Percentiles rank a stretch among this genome's conserved stretches.
Conservation (phyloP, 2,888 invertebrate genomes). For the Apodemia mormo region DNA sequence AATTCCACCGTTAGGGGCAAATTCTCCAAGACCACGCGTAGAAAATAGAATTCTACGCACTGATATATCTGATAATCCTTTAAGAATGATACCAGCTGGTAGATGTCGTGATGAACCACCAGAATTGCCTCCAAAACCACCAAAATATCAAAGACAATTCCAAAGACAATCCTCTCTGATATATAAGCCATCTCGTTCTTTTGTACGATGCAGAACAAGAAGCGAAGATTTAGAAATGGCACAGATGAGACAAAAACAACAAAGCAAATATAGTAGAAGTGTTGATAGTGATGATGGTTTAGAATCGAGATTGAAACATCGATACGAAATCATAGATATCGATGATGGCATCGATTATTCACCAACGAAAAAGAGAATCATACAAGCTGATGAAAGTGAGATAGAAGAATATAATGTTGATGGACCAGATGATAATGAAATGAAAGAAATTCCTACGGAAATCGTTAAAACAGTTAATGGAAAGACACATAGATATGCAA, state of each 20-base stretch:
- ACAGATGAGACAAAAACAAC: conserved; percentile 57
- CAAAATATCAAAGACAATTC: conserved; percentile 64
- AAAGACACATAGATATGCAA: conserved; percentile 80
- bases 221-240: conserved; percentile 78
- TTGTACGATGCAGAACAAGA: conserved; percentile 58
- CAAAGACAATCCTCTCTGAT: conserved; percentile 72
- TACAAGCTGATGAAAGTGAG: conserved; percentile 69
- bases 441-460: conserved; percentile 81
- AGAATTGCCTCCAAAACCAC: conserved; percentile 70
- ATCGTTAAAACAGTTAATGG: conserved; percentile 85
- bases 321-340: conserved; percentile 81
- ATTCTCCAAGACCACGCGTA: conserved; percentile 67
- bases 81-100: conserved; percentile 61
- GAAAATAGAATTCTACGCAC: conserved; percentile 66
- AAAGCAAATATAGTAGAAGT: conserved; percentile 54
- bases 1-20: conserved; percentile 73
- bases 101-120: conserved; percentile 65
- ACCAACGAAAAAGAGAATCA: conserved; percentile 73
- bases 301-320: conserved; percentile 63
- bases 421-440: conserved; percentile 72
- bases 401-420: conserved; percentile 81
- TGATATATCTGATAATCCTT: conserved; percentile 74
- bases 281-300: conserved; percentile 61
- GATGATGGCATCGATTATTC: conserved; percentile 68
- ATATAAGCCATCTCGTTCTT: conserved; percentile 71